Conservation (phyloP, 2,888 invertebrate species). For the Stomorhina lunata region DNA sequence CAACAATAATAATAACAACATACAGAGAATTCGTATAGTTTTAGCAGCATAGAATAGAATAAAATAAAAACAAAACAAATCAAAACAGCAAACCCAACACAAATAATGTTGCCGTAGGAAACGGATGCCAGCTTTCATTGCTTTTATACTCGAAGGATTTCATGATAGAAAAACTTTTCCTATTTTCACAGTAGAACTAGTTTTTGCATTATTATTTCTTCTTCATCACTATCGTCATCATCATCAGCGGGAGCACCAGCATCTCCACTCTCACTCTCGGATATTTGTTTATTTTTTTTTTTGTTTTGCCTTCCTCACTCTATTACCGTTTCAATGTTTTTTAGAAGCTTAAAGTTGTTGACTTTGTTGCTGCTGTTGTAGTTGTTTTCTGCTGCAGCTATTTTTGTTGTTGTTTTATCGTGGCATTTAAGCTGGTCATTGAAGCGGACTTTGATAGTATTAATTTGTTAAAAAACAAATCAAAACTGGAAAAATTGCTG, state of each 20-base stretch:
- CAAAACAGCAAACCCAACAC: constrained; percentile 5
- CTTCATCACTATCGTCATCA: no score
- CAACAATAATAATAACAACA: no score
- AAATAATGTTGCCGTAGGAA: constrained; percentile 49
- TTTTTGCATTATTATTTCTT: constrained; percentile 23
- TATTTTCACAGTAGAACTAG: constrained; percentile 47
- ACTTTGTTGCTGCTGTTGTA: no score
- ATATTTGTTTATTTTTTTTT: background rate
- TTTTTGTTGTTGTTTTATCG: constrained; percentile 30
- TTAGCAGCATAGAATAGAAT: constrained; percentile 7
- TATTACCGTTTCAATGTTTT: constrained; percentile 24
- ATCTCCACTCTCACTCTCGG: background rate
- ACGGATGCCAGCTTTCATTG: constrained; percentile 61
- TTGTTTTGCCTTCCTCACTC: background rate
- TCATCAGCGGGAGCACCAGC: no score
- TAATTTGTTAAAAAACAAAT: constrained; percentile 26
- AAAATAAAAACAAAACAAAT: no score
- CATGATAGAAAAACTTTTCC: constrained; percentile 44
- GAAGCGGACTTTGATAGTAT: constrained; percentile 37
- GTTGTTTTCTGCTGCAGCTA: no score
- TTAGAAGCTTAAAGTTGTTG: no score
- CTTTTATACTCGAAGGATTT: constrained; percentile 59
- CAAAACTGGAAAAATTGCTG: constrained; percentile 12
- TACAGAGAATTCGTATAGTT: constrained; percentile 1
- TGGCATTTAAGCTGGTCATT: constrained; percentile 43